These are phyloP conservation scores for Hylomyscus alleni DNA, from an alignment of 2,797 vertebrate genomes.

Conservation along the genomic window DNA sequence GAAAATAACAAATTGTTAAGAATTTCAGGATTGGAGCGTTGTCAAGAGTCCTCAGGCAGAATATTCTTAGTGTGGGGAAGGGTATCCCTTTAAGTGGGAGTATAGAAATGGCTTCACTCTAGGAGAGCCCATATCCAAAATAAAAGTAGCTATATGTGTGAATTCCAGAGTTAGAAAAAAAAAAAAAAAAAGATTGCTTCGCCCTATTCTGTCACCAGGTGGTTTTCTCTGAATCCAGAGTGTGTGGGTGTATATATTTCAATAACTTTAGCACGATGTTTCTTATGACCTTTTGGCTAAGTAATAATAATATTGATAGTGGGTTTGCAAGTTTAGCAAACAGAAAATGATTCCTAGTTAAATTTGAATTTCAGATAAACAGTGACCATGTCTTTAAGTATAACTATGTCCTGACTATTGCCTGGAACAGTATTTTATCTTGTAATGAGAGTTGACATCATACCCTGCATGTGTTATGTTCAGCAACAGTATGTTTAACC, in stretches of 20 bases:
- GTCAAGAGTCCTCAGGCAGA: neutral
- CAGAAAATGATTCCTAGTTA: neutral
- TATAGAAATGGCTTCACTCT: neutral
- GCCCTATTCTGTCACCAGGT: neutral
- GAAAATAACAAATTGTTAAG: neutral
- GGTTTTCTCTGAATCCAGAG: neutral
- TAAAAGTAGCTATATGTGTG: neutral
- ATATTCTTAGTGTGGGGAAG: neutral
- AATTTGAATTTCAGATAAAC: neutral
- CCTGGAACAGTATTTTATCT: neutral
- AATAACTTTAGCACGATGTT: conserved; percentile 40
- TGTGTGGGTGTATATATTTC: neutral
- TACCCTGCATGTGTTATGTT: rapidly evolving
- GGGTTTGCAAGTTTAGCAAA: conserved; percentile 5
- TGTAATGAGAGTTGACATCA: rapidly evolving
- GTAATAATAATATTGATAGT: neutral
- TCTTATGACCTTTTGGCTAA: conserved; percentile 25
- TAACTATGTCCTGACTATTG: neutral
- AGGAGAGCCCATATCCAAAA: neutral
- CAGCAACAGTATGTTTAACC: neutral
- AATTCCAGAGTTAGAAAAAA: neutral
- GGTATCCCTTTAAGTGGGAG: neutral
- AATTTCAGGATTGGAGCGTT: conserved; percentile 55
- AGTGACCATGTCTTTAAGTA: neutral
- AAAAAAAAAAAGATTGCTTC: neutral